phyloP scores from a whole-genome alignment of 2,888 invertebrate species.

The Nowickia ferox region DNA sequence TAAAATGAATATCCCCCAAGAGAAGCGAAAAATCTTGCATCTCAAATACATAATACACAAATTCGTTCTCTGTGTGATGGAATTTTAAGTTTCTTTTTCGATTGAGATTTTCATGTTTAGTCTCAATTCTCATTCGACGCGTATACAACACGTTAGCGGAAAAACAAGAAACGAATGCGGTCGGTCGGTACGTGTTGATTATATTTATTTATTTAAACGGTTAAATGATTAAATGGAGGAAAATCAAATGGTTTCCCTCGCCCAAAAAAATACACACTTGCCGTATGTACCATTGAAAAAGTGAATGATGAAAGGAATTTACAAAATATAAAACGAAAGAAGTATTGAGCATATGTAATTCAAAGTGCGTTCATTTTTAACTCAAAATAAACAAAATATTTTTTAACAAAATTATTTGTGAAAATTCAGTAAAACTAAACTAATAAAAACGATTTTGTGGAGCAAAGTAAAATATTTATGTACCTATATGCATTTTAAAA shows the following conservation, averaged over 20 bases:
- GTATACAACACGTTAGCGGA: slow-evolving; percentile 61
- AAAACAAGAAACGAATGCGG: slow-evolving; percentile 18
- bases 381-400: slow-evolving; percentile 30
- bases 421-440: slow-evolving; percentile 48
- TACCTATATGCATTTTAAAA: neutral
- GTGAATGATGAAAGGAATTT: slow-evolving; percentile 54
- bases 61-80: slow-evolving; percentile 52
- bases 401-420: slow-evolving; percentile 54
- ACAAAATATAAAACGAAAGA: slow-evolving; percentile 42
- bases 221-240: slow-evolving; percentile 49
- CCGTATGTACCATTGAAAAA: slow-evolving; percentile 44
- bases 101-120: slow-evolving; percentile 39
- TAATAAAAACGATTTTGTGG: neutral
- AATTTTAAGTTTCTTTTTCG: slow-evolving; percentile 45
- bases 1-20: slow-evolving; percentile 25
- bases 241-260: slow-evolving; percentile 64
- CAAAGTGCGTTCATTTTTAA: slow-evolving; percentile 56
- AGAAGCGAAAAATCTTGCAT: neutral
- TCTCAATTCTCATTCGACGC: slow-evolving; percentile 67
- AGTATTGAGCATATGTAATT: slow-evolving; percentile 1
- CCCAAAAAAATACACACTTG: slow-evolving; percentile 58
- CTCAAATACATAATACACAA: slow-evolving; percentile 14
- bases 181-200: slow-evolving; percentile 54
- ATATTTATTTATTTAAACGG: slow-evolving; percentile 37
- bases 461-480: slow-evolving; percentile 27